Evolutionary conservation across 2,113 vertebrate species (phyloP).

Genomic region (Atractosteus spatula): DNA sequence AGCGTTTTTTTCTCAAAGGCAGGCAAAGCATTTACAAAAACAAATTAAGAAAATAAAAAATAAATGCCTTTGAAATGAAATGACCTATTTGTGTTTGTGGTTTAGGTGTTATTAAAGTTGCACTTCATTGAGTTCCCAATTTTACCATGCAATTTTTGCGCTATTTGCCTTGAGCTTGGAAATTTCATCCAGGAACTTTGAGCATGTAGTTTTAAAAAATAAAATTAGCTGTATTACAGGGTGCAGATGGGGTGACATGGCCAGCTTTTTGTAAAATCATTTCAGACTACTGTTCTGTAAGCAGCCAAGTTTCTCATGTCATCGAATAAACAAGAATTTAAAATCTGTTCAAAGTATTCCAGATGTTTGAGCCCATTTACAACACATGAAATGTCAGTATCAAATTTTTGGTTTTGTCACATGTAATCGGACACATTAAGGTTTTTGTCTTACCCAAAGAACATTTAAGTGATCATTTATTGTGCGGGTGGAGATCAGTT

Average conservation of each 20-base stretch:
- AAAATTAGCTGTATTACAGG: conserved; percentile 13
- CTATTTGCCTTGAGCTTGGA: conserved; percentile 71
- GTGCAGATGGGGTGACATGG: not conserved
- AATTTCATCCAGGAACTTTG: conserved; percentile 32
- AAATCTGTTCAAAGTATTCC: too few relatives aligned
- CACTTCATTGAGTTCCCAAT: conserved; percentile 75
- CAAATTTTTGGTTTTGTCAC: too few relatives aligned
- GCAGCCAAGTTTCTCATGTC: too few relatives aligned
- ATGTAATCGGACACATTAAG: too few relatives aligned
- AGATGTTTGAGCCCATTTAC: too few relatives aligned
- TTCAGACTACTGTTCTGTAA: too few relatives aligned
- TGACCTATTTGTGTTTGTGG: conserved; percentile 79
- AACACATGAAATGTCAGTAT: too few relatives aligned
- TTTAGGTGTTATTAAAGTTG: conserved; percentile 71
- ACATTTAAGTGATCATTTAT: too few relatives aligned
- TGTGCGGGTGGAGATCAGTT: too few relatives aligned
- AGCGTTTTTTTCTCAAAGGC: conserved; percentile 22
- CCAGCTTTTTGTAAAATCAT: too few relatives aligned
- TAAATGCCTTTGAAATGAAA: conserved; percentile 48
- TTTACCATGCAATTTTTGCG: conserved; percentile 55
- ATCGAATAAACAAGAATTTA: too few relatives aligned
- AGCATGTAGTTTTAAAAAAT: conserved; percentile 13
- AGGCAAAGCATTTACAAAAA: conserved; percentile 36
- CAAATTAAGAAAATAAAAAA: conserved; percentile 30
- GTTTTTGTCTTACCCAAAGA: too few relatives aligned